Percentiles rank a stretch among this genome's conserved stretches.
Conservation (phyloP, 1,140 invertebrate species). For the Nomia melanderi region DNA sequence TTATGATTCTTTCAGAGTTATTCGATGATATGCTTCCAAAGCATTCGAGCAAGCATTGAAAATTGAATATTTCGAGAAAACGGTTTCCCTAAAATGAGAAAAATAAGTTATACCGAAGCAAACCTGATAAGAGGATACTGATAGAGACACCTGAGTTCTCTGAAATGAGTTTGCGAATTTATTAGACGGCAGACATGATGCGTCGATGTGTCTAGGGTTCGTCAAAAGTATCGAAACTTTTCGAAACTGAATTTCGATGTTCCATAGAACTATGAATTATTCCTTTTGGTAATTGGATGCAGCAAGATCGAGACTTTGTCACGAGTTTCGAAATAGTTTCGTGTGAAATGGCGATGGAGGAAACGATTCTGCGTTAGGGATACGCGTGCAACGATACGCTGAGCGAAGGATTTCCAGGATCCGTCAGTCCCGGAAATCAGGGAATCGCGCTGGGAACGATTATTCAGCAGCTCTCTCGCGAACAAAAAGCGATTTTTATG, state of each 20-base stretch:
- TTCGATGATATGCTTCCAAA: too few relatives aligned
- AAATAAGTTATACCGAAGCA: too few relatives aligned
- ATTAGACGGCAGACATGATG: too few relatives aligned
- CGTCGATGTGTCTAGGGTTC: background rate
- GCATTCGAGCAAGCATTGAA: too few relatives aligned
- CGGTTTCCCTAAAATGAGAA: too few relatives aligned
- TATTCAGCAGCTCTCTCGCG: background rate
- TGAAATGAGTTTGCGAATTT: too few relatives aligned
- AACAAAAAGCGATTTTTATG: background rate
- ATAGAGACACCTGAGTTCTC: too few relatives aligned
- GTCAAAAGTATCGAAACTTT: background rate
- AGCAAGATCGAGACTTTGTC: background rate
- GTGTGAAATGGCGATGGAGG: background rate
- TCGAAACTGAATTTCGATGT: background rate
- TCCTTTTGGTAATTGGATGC: background rate
- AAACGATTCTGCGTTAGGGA: constrained; percentile 21
- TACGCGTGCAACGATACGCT: constrained; percentile 39
- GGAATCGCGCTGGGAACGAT: background rate
- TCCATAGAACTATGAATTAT: background rate
- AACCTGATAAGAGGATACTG: too few relatives aligned
- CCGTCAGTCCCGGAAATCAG: background rate
- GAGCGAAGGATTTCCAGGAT: background rate
- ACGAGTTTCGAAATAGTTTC: constrained; percentile 13
- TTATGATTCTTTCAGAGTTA: too few relatives aligned
- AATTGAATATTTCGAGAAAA: too few relatives aligned